Conservation (phyloP, 2,888 invertebrate species). For the Loripinus fragilis region DNA sequence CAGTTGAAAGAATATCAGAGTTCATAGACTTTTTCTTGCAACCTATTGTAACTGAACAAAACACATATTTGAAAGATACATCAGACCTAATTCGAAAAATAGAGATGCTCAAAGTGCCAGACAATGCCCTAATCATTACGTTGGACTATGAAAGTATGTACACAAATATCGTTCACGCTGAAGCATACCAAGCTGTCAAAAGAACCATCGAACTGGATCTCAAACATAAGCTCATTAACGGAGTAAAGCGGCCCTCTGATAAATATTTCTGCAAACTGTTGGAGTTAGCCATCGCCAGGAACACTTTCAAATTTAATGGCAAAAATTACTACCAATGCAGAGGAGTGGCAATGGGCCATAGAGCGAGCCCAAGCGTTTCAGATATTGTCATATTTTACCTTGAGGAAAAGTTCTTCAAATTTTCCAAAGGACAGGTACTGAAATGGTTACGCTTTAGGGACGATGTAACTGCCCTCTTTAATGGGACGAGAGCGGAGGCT, state of each 20-base stretch:
- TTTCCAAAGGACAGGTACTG: neutral
- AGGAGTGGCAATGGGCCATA: slow-evolving; percentile 44
- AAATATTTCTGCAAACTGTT: slow-evolving; percentile 17
- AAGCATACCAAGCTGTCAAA: slow-evolving; percentile 25
- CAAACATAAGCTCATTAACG: slow-evolving; percentile 2
- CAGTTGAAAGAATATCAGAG: slow-evolving; percentile 36
- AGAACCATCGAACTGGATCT: neutral
- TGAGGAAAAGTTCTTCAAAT: slow-evolving; percentile 26
- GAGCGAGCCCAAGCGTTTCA: slow-evolving; percentile 37
- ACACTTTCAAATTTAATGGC: slow-evolving; percentile 42
- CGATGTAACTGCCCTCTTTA: neutral
- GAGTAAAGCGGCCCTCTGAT: slow-evolving; percentile 8
- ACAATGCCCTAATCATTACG: slow-evolving; percentile 27
- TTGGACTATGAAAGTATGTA: slow-evolving; percentile 38
- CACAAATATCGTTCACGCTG: slow-evolving; percentile 30
- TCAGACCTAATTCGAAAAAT: slow-evolving; percentile 23
- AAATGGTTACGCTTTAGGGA: neutral
- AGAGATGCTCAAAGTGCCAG: neutral
- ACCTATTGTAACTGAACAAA: slow-evolving; percentile 12
- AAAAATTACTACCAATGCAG: slow-evolving; percentile 7
- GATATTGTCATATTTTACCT: slow-evolving; percentile 47
- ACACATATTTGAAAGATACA: slow-evolving; percentile 27
- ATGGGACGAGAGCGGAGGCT: neutral
- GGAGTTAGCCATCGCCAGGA: slow-evolving; percentile 24
- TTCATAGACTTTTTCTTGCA: slow-evolving; percentile 26